Conservation (phyloP, 2,797 vertebrate genomes). For the Poeciliopsis paucimaculata region DNA sequence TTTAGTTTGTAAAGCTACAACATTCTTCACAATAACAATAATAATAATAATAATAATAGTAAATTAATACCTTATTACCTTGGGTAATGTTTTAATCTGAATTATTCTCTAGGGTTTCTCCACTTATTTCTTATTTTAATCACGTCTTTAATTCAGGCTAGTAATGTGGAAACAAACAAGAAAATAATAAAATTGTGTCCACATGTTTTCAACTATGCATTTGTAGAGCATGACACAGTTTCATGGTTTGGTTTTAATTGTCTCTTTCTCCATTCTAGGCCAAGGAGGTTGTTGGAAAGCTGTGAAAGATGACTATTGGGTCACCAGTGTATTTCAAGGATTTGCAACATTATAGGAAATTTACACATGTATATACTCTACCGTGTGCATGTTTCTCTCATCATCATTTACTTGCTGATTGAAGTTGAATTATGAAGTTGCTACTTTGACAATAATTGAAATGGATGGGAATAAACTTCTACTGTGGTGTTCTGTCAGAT, state of each 20-base stretch:
- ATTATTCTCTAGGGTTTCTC: neutral
- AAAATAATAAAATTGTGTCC: neutral
- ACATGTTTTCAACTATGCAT: neutral
- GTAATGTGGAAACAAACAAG: neutral
- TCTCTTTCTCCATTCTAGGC: conserved; percentile 75
- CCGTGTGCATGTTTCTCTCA: conserved; percentile 16
- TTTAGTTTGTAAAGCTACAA: neutral
- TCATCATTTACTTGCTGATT: neutral
- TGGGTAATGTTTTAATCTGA: neutral
- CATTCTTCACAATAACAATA: neutral
- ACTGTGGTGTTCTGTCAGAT: neutral
- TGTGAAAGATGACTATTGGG: conserved; percentile 64
- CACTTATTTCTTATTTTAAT: neutral
- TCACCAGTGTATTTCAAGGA: conserved; percentile 55
- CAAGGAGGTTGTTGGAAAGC: conserved; percentile 67
- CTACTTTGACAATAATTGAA: conserved; percentile 19
- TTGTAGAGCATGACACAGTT: conserved; percentile 22
- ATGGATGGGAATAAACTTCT: neutral
- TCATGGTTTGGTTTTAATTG: conserved; percentile 66
- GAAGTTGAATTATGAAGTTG: conserved; percentile 10
- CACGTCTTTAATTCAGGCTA: neutral
- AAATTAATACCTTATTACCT: neutral
- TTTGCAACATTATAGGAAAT: conserved; percentile 47
- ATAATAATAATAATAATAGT: too few species aligned
- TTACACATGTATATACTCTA: conserved; percentile 14